phyloP scores from a whole-genome alignment of 53 echinoderm and acorn worm species.

The Pentamera pediparva region DNA sequence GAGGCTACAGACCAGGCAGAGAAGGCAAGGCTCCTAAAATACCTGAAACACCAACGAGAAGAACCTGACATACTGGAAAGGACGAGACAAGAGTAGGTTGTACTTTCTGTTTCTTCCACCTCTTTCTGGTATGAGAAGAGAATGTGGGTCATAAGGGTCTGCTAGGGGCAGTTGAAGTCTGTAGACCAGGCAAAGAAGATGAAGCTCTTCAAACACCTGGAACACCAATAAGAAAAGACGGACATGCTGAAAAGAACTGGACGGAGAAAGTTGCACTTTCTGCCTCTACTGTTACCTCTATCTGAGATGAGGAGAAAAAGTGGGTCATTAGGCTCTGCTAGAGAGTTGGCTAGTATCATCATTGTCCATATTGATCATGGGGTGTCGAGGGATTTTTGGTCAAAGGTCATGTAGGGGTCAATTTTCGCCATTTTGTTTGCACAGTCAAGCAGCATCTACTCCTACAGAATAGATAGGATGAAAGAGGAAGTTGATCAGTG shows the following conservation, averaged over 20 bases:
- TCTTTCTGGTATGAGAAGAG: neutral
- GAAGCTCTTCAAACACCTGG: constrained; percentile 69
- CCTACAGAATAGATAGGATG: too few species aligned
- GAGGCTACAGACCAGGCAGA: constrained; percentile 58
- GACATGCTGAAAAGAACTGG: constrained; percentile 79
- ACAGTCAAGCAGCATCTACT: too few species aligned
- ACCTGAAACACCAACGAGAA: constrained; percentile 68
- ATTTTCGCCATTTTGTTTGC: too few species aligned
- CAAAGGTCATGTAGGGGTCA: too few species aligned
- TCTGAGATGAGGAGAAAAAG: neutral
- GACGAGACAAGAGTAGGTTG: constrained; percentile 83
- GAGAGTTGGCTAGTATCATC: too few species aligned
- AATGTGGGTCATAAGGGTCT: too few species aligned
- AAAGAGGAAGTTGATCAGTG: too few species aligned
- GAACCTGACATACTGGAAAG: constrained; percentile 78
- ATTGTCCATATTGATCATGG: too few species aligned
- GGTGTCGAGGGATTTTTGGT: too few species aligned
- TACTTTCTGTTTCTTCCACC: neutral
- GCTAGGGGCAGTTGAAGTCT: constrained; percentile 56
- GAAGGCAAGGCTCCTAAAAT: constrained; percentile 57
- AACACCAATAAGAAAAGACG: constrained; percentile 69
- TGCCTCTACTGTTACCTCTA: neutral
- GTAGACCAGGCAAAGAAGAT: constrained; percentile 60
- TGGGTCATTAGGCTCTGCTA: too few species aligned
- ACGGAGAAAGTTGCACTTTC: constrained; percentile 61